Evolutionary conservation across 2,113 vertebrate genomes (phyloP).

Genomic region (Oenanthe melanoleuca): DNA sequence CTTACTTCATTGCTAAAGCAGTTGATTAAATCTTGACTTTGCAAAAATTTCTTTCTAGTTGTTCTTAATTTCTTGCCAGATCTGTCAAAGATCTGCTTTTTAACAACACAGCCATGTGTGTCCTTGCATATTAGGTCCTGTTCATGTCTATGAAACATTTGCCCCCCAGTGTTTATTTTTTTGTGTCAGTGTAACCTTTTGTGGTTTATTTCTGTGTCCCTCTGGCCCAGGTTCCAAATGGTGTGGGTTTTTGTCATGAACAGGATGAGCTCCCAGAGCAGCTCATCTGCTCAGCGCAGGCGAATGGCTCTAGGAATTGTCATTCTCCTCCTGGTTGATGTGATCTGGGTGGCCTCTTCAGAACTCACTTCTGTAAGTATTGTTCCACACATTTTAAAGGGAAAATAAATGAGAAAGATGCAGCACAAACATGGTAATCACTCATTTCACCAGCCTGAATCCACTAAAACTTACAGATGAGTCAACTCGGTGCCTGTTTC

Average conservation of each 20-base stretch:
- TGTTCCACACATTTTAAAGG: not conserved
- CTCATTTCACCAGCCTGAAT: not conserved
- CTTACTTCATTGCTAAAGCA: not conserved
- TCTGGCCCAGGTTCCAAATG: slow-evolving; percentile 76
- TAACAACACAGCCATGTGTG: not conserved
- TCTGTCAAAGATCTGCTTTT: not conserved
- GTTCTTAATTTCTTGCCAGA: not conserved
- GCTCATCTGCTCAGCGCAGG: slow-evolving; percentile 83
- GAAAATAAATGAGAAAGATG: not conserved
- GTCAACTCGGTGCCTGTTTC: not conserved
- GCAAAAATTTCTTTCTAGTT: not conserved
- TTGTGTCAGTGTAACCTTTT: not conserved
- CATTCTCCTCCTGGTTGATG: slow-evolving; percentile 92
- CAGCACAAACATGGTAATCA: not conserved
- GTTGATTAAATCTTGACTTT: not conserved
- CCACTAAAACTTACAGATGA: not conserved
- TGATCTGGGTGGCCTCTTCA: slow-evolving; percentile 97
- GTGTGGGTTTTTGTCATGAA: slow-evolving; percentile 93
- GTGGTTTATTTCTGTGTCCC: not conserved
- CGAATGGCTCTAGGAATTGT: slow-evolving; percentile 91
- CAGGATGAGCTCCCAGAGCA: slow-evolving; percentile 88
- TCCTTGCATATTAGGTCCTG: not conserved
- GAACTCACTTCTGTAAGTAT: slow-evolving; percentile 94
- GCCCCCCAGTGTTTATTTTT: not conserved
- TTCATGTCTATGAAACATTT: not conserved